A percentile compares a stretch with the other conserved stretches of the same genome.
These are phyloP conservation scores for Helleia helle DNA, from an alignment of 2,888 invertebrate genomes.

Conservation along the genomic window DNA sequence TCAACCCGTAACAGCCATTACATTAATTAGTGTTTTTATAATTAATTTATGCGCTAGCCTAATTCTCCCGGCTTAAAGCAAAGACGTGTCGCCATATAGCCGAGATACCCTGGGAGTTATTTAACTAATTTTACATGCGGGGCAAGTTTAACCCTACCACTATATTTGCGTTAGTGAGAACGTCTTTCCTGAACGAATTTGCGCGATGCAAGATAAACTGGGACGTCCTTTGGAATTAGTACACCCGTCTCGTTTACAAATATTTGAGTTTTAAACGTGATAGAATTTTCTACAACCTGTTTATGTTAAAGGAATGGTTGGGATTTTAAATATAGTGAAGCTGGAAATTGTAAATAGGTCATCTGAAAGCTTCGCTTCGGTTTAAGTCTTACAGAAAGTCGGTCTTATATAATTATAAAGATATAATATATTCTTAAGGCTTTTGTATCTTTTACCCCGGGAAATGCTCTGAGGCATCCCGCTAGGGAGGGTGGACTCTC, in stretches of 20 bases:
- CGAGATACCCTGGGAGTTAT: constrained; percentile 53
- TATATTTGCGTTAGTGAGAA: constrained; percentile 27
- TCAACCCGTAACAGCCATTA: too few species aligned
- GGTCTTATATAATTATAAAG: too few species aligned
- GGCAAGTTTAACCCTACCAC: constrained; percentile 54
- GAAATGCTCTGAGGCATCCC: too few species aligned
- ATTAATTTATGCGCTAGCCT: constrained; percentile 49
- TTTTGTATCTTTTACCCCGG: too few species aligned
- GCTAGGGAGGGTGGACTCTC: too few species aligned
- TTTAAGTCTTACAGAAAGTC: too few species aligned
- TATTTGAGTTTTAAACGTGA: constrained; percentile 22
- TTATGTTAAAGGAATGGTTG: constrained; percentile 1
- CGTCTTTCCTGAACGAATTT: constrained; percentile 25
- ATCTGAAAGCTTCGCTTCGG: too few species aligned
- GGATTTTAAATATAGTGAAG: background rate
- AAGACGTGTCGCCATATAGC: constrained; percentile 61
- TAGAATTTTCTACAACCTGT: background rate
- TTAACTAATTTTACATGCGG: constrained; percentile 63
- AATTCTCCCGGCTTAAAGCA: constrained; percentile 60
- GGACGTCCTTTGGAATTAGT: constrained; percentile 39
- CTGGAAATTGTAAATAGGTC: background rate
- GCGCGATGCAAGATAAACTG: constrained; percentile 27
- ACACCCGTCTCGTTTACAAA: constrained; percentile 34
- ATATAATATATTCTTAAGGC: too few species aligned
- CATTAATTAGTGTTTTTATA: constrained; percentile 30